These are phyloP conservation scores for Ectemnius cavifrons DNA, from an alignment of 2,888 invertebrate species.

Conservation along the genomic window DNA sequence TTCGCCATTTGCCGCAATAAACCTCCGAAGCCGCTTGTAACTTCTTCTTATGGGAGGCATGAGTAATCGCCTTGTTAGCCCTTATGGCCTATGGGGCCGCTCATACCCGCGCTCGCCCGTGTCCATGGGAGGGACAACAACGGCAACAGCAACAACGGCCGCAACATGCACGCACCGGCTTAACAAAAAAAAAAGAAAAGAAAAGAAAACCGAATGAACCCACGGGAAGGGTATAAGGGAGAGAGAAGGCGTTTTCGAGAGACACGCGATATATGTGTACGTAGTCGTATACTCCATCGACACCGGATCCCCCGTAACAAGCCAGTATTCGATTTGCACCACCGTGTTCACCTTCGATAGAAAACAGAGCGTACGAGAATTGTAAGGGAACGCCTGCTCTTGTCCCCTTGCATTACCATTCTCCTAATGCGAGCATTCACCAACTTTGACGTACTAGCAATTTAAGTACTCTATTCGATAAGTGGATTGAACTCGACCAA, in stretches of 20 bases:
- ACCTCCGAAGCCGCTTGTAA: slow-evolving; percentile 76
- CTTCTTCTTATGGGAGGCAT: slow-evolving; percentile 76
- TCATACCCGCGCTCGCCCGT: slow-evolving; percentile 65
- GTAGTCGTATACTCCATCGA: slow-evolving; percentile 69
- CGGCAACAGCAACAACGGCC: slow-evolving; percentile 50
- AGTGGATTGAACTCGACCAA: too few relatives aligned
- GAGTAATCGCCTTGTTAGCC: slow-evolving; percentile 78
- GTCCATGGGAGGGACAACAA: slow-evolving; percentile 55
- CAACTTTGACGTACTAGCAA: too few relatives aligned
- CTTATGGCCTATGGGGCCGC: slow-evolving; percentile 72
- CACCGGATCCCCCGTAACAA: slow-evolving; percentile 56
- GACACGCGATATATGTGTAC: slow-evolving; percentile 36
- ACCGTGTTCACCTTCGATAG: slow-evolving; percentile 27
- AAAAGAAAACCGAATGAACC: slow-evolving; percentile 24
- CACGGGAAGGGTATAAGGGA: slow-evolving; percentile 21
- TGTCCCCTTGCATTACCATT: too few relatives aligned
- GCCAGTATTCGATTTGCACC: too few relatives aligned
- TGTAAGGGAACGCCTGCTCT: background rate
- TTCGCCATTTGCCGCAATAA: slow-evolving; percentile 77
- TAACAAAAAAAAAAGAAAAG: slow-evolving; percentile 53
- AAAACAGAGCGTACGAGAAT: slow-evolving; percentile 24
- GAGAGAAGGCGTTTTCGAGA: slow-evolving; percentile 17
- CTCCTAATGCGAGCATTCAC: too few relatives aligned
- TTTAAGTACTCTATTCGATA: too few relatives aligned
- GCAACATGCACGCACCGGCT: slow-evolving; percentile 55